These are phyloP conservation scores for Pangasianodon hypophthalmus DNA, from an alignment of 2,113 vertebrate genomes.

Conservation along the genomic window DNA sequence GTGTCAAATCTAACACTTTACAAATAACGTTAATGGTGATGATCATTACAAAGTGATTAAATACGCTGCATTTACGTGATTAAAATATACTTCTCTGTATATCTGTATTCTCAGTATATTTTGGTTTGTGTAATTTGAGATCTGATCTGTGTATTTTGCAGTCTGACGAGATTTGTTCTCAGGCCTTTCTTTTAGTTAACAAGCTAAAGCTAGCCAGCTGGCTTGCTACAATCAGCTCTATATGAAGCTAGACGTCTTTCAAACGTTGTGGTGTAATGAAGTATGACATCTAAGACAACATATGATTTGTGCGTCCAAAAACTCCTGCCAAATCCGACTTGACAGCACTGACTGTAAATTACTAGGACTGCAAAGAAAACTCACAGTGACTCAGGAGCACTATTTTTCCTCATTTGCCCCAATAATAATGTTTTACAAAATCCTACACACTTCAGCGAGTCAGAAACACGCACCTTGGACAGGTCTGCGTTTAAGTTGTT, in stretches of 20 bases:
- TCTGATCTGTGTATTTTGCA: not conserved
- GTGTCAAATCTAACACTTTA: too few species aligned
- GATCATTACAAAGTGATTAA: too few species aligned
- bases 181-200: not conserved
- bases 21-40: too few species aligned
- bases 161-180: not conserved
- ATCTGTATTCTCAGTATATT: not conserved
- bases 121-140: not conserved
- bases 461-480: not conserved
- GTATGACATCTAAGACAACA: not conserved
- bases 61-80: too few species aligned
- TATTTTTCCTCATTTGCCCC: not conserved
- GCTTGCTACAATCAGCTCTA: not conserved
- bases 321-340: not conserved
- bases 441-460: not conserved
- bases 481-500: not conserved
- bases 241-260: not conserved
- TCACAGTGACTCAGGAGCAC: not conserved
- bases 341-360: not conserved
- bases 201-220: not conserved
- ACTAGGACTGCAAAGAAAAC: not conserved
- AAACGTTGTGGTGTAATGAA: not conserved
- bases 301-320: not conserved
- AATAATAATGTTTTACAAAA: not conserved
- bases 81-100: too few species aligned